phyloP scores from a whole-genome alignment of 2,797 vertebrate genomes.

The Orestias chungarensis region DNA sequence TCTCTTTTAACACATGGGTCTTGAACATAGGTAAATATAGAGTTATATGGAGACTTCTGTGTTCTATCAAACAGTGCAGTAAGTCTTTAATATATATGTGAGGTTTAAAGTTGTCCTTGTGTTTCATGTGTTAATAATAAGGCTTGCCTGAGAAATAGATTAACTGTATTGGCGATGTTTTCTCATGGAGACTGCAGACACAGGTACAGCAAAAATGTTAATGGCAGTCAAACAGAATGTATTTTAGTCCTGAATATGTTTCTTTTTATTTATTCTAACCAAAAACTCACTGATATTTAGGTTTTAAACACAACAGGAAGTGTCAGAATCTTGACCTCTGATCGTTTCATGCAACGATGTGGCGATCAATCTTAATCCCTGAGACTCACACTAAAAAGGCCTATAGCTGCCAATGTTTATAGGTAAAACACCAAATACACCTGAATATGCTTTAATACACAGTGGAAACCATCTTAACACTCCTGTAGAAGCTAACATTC shows the following conservation, averaged over 20 bases:
- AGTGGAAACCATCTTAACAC: background rate
- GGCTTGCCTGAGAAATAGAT: background rate
- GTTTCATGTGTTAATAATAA: background rate
- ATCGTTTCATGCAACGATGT: background rate
- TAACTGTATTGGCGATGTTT: background rate
- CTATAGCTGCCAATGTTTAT: background rate
- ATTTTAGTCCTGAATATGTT: background rate
- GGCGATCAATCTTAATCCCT: background rate
- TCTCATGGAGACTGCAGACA: background rate
- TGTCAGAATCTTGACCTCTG: background rate
- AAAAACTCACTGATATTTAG: background rate
- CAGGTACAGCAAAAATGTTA: background rate
- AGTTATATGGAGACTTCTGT: background rate
- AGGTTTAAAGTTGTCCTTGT: background rate
- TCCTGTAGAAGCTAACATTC: background rate
- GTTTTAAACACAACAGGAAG: background rate
- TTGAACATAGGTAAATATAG: background rate
- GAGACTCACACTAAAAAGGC: background rate
- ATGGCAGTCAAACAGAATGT: background rate
- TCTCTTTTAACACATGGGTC: background rate
- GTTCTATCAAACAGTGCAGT: background rate
- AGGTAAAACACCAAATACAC: background rate
- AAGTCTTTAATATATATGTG: background rate
- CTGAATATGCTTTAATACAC: background rate
- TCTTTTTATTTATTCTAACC: background rate